These are phyloP conservation scores for Odontomachus brunneus DNA, from an alignment of 1,140 invertebrate genomes.

Conservation along the genomic window DNA sequence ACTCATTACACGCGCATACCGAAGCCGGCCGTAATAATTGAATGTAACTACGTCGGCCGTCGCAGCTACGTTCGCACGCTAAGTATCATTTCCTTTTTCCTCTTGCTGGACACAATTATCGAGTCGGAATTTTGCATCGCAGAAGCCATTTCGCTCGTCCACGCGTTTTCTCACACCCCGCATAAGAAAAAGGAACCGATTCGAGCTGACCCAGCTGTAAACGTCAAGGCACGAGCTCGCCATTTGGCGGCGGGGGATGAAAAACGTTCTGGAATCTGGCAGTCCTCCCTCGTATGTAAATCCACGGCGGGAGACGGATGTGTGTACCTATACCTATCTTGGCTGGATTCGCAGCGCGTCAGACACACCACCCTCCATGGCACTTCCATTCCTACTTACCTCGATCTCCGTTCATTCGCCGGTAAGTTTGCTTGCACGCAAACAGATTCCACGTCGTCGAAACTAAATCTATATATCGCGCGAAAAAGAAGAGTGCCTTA, in stretches of 20 bases:
- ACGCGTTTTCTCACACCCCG: neutral
- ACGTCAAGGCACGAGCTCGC: constrained; percentile 32
- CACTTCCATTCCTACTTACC: neutral
- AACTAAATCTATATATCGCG: constrained; percentile 32
- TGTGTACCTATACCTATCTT: constrained; percentile 43
- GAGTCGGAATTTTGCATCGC: constrained; percentile 20
- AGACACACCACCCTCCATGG: constrained; percentile 1
- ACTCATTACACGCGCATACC: constrained; percentile 56
- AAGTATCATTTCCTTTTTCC: constrained; percentile 13
- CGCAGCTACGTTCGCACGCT: neutral
- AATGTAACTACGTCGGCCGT: constrained; percentile 25
- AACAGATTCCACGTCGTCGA: constrained; percentile 54
- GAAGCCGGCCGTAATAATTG: constrained; percentile 47
- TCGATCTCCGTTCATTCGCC: constrained; percentile 42
- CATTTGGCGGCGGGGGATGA: constrained; percentile 43
- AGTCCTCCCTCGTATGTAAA: constrained; percentile 57
- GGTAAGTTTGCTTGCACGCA: constrained; percentile 25
- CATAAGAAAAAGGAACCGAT: neutral
- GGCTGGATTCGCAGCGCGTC: constrained; percentile 48
- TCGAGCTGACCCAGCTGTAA: constrained; percentile 20
- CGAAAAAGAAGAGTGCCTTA: constrained; percentile 39
- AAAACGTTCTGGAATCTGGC: constrained; percentile 59
- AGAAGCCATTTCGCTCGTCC: too few relatives aligned
- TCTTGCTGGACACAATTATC: constrained; percentile 36
- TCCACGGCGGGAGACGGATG: constrained; percentile 48